phyloP scores from a whole-genome alignment of 2,113 vertebrate genomes.

The Leptobrachium leishanense region DNA sequence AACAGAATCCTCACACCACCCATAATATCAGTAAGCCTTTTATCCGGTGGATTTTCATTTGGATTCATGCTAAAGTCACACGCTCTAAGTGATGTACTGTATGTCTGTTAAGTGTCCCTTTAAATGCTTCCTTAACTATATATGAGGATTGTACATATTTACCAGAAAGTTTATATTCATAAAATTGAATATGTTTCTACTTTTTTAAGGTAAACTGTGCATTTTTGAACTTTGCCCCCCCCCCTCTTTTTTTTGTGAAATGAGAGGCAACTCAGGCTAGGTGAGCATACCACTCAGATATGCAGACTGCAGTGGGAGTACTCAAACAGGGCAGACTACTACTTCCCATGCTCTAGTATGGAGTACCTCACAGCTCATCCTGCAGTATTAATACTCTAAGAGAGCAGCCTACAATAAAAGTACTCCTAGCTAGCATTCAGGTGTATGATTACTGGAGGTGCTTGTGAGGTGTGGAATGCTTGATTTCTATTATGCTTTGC shows the following conservation, averaged over 20 bases:
- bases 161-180: slow-evolving; percentile 85
- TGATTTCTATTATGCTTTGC: slow-evolving; percentile 47
- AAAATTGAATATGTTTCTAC: slow-evolving; percentile 85
- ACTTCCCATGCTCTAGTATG: no score
- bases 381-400: not conserved
- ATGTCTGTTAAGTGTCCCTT: slow-evolving; percentile 51
- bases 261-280: slow-evolving; percentile 50
- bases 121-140: slow-evolving; percentile 78
- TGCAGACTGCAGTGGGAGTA: not conserved
- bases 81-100: slow-evolving; percentile 20
- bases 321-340: not conserved
- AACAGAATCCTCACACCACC: slow-evolving; percentile 23
- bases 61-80: slow-evolving; percentile 19
- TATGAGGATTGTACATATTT: slow-evolving; percentile 80
- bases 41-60: slow-evolving; percentile 14
- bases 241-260: slow-evolving; percentile 60
- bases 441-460: slow-evolving; percentile 12
- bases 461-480: slow-evolving; percentile 19
- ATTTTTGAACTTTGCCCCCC: slow-evolving; percentile 71
- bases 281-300: not conserved
- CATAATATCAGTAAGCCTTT: slow-evolving; percentile 18
- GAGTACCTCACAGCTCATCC: no score
- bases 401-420: not conserved
- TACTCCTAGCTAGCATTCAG: no score
- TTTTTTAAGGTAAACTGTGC: slow-evolving; percentile 85